Conservation (phyloP, 2,888 invertebrate species). For the Mythimna loreyi region DNA sequence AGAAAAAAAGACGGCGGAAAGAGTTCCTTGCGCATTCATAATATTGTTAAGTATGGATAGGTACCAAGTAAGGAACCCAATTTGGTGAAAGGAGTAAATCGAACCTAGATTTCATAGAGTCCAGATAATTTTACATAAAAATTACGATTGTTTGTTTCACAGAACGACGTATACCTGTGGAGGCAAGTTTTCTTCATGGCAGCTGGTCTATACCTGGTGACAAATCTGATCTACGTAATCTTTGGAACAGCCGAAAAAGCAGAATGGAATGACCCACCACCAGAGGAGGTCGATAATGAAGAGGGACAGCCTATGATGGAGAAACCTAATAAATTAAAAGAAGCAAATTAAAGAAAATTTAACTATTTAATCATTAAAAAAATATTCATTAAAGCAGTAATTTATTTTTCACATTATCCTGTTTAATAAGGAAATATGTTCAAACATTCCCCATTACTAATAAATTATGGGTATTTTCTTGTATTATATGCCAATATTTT, state of each 20-base stretch:
- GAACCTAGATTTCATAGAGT: no score
- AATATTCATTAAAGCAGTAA: background rate
- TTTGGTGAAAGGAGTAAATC: no score
- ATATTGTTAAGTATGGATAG: no score
- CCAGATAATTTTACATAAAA: background rate
- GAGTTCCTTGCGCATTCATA: no score
- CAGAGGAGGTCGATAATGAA: constrained; percentile 42
- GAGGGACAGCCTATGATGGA: constrained; percentile 56
- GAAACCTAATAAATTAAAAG: constrained; percentile 33
- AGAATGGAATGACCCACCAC: constrained; percentile 92
- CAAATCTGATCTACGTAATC: constrained; percentile 92
- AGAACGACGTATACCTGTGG: constrained; percentile 93
- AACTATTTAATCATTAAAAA: background rate
- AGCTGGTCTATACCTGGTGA: constrained; percentile 92
- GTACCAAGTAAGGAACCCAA: no score
- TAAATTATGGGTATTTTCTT: no score
- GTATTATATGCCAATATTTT: no score
- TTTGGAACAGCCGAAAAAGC: constrained; percentile 93
- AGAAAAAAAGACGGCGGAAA: no score
- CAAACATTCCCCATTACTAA: no score
- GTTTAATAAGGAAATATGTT: background rate
- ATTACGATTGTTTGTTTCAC: constrained; percentile 62
- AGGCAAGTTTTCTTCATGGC: constrained; percentile 93
- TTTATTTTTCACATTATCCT: background rate
- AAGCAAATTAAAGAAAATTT: background rate